Evolutionary conservation across 2,113 vertebrate genomes (phyloP).

Genomic region (Microcebus ravelobensis): DNA sequence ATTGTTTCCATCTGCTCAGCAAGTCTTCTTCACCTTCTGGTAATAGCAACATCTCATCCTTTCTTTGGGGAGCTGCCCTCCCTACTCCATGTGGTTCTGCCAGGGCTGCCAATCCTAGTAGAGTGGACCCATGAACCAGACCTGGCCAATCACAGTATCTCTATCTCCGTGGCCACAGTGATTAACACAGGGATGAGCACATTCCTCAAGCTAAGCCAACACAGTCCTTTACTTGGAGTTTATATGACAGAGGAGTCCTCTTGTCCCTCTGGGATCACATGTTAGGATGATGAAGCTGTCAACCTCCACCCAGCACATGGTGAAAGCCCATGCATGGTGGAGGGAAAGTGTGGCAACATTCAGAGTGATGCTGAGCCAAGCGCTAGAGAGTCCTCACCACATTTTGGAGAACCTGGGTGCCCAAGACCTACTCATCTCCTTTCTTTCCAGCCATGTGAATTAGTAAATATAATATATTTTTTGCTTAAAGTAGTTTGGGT

Average conservation of each 20-base stretch:
- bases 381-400: not conserved
- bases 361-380: not conserved
- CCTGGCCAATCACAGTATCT: not conserved
- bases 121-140: not conserved
- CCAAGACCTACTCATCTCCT: not conserved
- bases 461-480: not conserved
- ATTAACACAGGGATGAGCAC: not conserved
- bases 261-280: not conserved
- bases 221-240: not conserved
- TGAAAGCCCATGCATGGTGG: not conserved
- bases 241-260: not conserved
- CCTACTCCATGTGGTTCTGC: not conserved
- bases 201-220: not conserved
- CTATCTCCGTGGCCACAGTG: not conserved
- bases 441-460: not conserved
- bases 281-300: not conserved
- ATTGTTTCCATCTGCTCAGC: not conserved
- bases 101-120: not conserved
- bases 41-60: not conserved
- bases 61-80: not conserved
- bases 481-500: slow-evolving; percentile 9
- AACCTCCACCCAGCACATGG: not conserved
- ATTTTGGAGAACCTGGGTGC: not conserved
- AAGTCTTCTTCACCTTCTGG: not conserved
- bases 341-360: not conserved